Conservation (phyloP, 2,113 vertebrate genomes). For the Erpornis zantholeuca region DNA sequence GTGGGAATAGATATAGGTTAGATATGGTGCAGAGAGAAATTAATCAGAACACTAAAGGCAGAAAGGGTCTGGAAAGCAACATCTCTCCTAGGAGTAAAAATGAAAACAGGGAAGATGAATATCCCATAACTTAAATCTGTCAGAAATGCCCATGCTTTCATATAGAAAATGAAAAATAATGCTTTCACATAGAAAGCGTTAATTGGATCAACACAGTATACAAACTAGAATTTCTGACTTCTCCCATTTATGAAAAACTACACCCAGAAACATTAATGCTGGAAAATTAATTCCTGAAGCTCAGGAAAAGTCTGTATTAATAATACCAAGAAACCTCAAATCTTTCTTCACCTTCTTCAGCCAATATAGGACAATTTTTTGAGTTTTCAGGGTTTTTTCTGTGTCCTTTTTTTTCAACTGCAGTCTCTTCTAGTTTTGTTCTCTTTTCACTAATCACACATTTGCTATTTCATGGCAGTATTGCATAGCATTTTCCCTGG, state of each 20-base stretch:
- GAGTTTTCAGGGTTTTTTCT: background rate
- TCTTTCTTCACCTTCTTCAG: background rate
- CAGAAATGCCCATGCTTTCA: background rate
- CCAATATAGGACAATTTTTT: background rate
- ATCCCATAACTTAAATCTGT: background rate
- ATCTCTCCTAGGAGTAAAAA: background rate
- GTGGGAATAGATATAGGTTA: background rate
- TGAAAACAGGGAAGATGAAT: background rate
- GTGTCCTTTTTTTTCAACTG: background rate
- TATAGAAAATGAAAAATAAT: no score
- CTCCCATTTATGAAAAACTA: background rate
- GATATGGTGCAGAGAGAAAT: background rate
- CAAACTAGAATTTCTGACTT: background rate
- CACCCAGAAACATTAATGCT: background rate
- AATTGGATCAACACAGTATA: background rate
- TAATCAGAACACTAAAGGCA: background rate
- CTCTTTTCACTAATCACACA: background rate
- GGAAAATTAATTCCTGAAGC: background rate
- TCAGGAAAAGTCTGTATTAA: background rate
- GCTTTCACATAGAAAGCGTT: background rate
- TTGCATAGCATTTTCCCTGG: accelerated
- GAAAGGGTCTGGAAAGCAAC: background rate
- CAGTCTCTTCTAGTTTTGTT: background rate
- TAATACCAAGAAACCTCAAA: background rate
- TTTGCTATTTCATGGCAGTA: background rate